phyloP scores from a whole-genome alignment of 1,140 invertebrate species.

The Rhopalosiphum maidis region DNA sequence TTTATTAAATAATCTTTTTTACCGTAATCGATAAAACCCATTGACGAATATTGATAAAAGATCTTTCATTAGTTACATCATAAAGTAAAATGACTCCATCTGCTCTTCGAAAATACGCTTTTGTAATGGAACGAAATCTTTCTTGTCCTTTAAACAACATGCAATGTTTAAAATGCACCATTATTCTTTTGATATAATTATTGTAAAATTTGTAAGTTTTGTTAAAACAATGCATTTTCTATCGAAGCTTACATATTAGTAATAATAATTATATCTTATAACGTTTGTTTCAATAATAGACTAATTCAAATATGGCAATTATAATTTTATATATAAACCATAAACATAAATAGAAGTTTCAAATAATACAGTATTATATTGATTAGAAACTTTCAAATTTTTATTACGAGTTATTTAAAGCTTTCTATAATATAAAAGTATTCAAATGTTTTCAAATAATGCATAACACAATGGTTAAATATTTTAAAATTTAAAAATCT shows the following conservation, averaged over 20 bases:
- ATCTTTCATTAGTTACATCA: slow-evolving; percentile 72
- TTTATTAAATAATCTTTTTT: slow-evolving; percentile 58
- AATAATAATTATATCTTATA: not conserved
- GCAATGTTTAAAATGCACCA: no score
- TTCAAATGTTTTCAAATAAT: not conserved
- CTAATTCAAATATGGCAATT: no score
- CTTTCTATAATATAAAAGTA: not conserved
- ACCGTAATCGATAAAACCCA: slow-evolving; percentile 71
- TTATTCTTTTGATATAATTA: no score
- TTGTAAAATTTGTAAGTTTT: no score
- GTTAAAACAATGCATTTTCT: no score
- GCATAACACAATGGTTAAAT: not conserved
- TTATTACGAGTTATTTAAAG: not conserved
- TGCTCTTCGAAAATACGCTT: slow-evolving; percentile 74
- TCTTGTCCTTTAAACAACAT: slow-evolving; percentile 64
- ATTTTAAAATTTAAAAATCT: not conserved
- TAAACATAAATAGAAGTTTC: not conserved
- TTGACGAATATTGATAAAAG: slow-evolving; percentile 71
- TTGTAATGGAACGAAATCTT: slow-evolving; percentile 72
- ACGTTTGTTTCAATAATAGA: no score
- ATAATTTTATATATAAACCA: not conserved
- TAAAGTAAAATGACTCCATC: slow-evolving; percentile 75
- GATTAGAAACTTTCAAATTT: not conserved
- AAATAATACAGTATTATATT: not conserved
- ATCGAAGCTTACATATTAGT: no score